Percentiles rank a stretch among this genome's conserved stretches.
Conservation (phyloP, 1,140 invertebrate genomes). For the Drosophila obscura region DNA sequence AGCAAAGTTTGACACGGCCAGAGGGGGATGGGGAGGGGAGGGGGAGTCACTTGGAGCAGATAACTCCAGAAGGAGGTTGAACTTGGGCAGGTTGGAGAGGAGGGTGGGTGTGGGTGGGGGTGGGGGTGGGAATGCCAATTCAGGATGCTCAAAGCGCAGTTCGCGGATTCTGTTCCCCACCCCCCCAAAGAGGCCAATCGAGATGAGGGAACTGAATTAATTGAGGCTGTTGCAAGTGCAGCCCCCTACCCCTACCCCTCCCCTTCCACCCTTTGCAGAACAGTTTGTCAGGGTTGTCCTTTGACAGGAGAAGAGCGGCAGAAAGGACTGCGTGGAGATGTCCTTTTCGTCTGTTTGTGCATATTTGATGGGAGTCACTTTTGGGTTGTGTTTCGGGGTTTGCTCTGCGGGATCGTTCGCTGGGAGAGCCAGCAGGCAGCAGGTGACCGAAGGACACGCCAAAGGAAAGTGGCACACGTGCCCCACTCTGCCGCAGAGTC, state of each 20-base stretch:
- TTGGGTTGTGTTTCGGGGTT: constrained; percentile 59
- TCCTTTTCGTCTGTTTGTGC: constrained; percentile 69
- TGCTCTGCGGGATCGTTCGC: not conserved
- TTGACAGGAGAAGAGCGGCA: constrained; percentile 10
- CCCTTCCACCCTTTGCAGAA: not conserved
- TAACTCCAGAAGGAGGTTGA: constrained; percentile 33
- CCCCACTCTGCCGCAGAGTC: constrained; percentile 14
- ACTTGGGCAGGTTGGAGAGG: not conserved
- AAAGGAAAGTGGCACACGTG: constrained; percentile 47
- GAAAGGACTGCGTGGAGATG: constrained; percentile 34
- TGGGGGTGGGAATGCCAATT: constrained; percentile 9
- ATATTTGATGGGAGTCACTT: constrained; percentile 59
- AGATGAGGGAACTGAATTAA: constrained; percentile 58
- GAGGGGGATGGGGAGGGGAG: not conserved
- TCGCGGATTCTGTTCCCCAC: not conserved
- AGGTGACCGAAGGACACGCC: not conserved
- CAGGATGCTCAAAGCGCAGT: constrained; percentile 39
- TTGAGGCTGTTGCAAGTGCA: constrained; percentile 52
- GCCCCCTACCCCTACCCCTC: not conserved
- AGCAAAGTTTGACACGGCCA: constrained; percentile 60
- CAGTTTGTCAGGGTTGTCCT: constrained; percentile 20
- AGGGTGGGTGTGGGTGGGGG: not conserved
- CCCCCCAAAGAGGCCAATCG: constrained; percentile 34
- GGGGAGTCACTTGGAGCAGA: constrained; percentile 7
- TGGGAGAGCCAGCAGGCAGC: too few relatives aligned